Evolutionary conservation across 2,797 vertebrate species (phyloP), one percentile per base, ranked within the genome.

Genomic region (Melanotaenia pygmaea): DNA sequence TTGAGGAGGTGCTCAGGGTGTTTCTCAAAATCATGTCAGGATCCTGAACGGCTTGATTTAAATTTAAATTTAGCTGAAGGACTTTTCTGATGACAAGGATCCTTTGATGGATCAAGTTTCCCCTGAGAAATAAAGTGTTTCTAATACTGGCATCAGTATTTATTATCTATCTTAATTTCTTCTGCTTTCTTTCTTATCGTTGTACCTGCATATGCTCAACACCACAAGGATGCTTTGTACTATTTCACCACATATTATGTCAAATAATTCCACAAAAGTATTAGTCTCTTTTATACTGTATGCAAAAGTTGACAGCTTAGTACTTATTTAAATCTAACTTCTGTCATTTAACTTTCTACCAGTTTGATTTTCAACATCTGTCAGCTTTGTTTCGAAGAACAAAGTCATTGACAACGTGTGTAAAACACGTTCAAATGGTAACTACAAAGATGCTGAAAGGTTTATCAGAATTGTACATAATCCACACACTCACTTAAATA

Each of bases 401-500:
- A 45, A 18, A 45, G 6, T 6, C 43, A 20, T 47, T 47, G 8
- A 47, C 18, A 20, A 20, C 6, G 7, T 47, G 2, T 47, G 14
- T 7, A 47, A 47, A 47, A 47, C 20, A 47, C 7, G 5, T 47
- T 47, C 20, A 47, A 6, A 32, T 32, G 13, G 18, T 18, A 16
- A 18, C 24, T 7, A 5, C 26, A 28, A 26, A 26, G 22, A 12
- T 5, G 4, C 24, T 14, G 8, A 28, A 13, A 54, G 24, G 26
- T 16, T 56, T 56, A 26, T 14, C 12, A 56, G 13, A 30, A 18
- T 6, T 5, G 6, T 6, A 30, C 26, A 11, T 28, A 28, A 38
- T 28, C 2, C 13, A 22, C 28, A 24, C 16, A 12, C 0, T 91
- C 62, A 90, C 22, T 54, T 78, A 65, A 88, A 92, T 10, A 94